Evolutionary conservation across 2,888 invertebrate species (phyloP), one percentile per base, ranked within the genome.

Genomic region (Cynaeus angustus): DNA sequence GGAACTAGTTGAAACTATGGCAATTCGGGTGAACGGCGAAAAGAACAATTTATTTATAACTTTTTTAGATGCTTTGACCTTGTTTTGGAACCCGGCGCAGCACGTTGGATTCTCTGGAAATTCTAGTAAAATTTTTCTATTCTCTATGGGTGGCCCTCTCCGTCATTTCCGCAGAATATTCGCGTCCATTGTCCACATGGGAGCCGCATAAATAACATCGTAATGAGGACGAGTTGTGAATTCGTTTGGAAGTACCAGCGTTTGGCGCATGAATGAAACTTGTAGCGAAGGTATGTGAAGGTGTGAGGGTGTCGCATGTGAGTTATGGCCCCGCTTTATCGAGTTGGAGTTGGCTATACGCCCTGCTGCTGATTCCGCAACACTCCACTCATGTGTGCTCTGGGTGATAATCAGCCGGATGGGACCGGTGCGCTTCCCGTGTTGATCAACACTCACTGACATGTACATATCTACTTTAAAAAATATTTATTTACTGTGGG

Each of bases 341-440:
- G 80, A 75, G 76, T 77, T 72, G 65, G 74, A 67, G 76, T 74
- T 75, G 71, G 76, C 74, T 74, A 70, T 74, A 77, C 77, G 75
- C 78, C 74, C 76, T 78, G 72, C 74, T 80, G 83, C 83, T 83
- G 83, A 83, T 79, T 82, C 80, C 80, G 82, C 81, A 80, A 74
- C 78, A 76, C 79, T 81, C 78, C 77, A 81, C 82, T 80, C 81
- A 81, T 82, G 79, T 79, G 81, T 79, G 80, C 78, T 76, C 74
- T 73, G 75, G 77, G 77, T 77, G 81, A 82, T 82, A 81, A 82
- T 82, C 80, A 79, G 71, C 77, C 77, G 70, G 70, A 70, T 70
- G 12, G 43, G 21, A 21, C 52, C 66, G 66, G 56, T 66, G 66
- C 48, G 68, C 68, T 68, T 68, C 59, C 68, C 67, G 67, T 61